Conservation (phyloP, 2,797 vertebrate genomes). For the Microtus agrestis region DNA sequence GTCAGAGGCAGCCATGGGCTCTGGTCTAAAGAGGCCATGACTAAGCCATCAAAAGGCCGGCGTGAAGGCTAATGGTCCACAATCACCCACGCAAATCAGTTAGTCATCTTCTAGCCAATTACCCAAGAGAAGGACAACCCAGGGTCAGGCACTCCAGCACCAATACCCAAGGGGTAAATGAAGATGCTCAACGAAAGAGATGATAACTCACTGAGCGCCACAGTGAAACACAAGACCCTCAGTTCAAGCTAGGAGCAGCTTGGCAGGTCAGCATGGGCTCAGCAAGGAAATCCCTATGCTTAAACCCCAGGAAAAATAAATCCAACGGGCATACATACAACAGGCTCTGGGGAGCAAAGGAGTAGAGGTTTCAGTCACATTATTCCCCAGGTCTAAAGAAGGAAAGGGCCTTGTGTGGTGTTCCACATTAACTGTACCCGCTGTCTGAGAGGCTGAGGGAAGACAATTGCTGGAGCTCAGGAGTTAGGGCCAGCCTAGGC, state of each 20-base stretch:
- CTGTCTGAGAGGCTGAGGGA: neutral
- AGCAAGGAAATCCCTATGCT: neutral
- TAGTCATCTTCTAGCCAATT: neutral
- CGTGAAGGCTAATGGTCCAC: neutral
- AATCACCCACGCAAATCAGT: neutral
- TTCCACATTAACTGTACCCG: too few species aligned
- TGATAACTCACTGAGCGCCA: neutral
- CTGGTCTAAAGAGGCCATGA: neutral
- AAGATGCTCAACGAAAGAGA: neutral
- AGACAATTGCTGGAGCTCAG: neutral
- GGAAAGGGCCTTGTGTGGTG: neutral
- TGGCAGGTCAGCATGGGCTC: neutral
- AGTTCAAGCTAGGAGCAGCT: neutral
- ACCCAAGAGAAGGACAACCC: slow-evolving; percentile 34
- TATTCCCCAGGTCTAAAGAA: neutral
- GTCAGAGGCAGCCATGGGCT: neutral
- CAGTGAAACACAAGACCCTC: neutral
- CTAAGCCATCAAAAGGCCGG: neutral
- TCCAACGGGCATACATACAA: neutral
- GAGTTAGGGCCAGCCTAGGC: neutral
- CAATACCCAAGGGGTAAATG: neutral
- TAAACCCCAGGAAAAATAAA: neutral
- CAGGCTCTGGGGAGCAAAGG: neutral
- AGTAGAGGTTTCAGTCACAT: neutral
- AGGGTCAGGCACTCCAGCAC: neutral